Evolutionary conservation across 2,888 invertebrate genomes (phyloP).

Genomic region (Drosophila quasianomalipes): DNA sequence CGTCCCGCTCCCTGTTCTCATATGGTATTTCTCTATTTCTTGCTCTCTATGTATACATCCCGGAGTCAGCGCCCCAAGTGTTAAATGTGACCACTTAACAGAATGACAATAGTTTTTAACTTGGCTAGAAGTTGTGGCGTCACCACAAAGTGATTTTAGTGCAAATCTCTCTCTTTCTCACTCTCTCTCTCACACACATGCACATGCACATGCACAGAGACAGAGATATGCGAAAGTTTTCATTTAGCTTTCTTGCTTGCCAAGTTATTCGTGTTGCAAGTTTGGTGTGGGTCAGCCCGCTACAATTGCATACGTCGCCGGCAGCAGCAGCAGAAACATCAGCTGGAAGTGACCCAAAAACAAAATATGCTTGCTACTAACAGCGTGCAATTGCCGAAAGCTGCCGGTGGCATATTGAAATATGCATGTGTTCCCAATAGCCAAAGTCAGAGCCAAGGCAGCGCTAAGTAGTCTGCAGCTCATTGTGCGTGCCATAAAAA

Average conservation of each 20-base stretch:
- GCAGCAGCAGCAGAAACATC: slow-evolving; percentile 61
- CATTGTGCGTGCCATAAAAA: slow-evolving; percentile 53
- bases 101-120: slow-evolving; percentile 82
- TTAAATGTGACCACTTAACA: slow-evolving; percentile 82
- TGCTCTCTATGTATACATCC: slow-evolving; percentile 19
- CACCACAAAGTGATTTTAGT: slow-evolving; percentile 82
- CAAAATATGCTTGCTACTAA: slow-evolving; percentile 77
- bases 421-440: slow-evolving; percentile 67
- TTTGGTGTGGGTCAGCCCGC: slow-evolving; percentile 45
- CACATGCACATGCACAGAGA: slow-evolving; percentile 2
- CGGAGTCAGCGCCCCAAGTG: slow-evolving; percentile 72
- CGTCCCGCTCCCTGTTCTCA: neutral
- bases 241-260: slow-evolving; percentile 55
- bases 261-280: slow-evolving; percentile 59
- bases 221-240: slow-evolving; percentile 48
- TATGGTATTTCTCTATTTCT: slow-evolving; percentile 6
- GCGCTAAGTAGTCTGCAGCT: slow-evolving; percentile 9
- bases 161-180: slow-evolving; percentile 59
- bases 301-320: slow-evolving; percentile 70
- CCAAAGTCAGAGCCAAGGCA: slow-evolving; percentile 22
- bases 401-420: slow-evolving; percentile 59
- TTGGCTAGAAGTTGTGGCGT: slow-evolving; percentile 82
- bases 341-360: slow-evolving; percentile 73
- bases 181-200: neutral
- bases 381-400: slow-evolving; percentile 49